Percentiles rank a stretch among this genome's conserved stretches.
Evolutionary conservation across 2,113 vertebrate species (phyloP).

Genomic region (Bucco capensis): DNA sequence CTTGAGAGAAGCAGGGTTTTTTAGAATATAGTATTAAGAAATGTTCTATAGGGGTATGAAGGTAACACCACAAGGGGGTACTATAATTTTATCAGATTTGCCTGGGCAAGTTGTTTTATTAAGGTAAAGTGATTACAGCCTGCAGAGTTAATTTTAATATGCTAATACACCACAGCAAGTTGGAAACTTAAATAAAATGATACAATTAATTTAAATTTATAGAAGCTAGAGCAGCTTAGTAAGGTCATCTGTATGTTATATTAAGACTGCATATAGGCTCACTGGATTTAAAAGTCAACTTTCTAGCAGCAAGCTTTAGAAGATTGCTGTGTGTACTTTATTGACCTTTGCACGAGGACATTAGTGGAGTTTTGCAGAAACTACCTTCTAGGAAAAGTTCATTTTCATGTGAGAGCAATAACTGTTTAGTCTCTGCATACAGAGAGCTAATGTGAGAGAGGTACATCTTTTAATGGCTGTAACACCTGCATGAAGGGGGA

Average conservation of each 20-base stretch:
- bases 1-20: slow-evolving; percentile 49
- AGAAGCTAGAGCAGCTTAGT: slow-evolving; percentile 57
- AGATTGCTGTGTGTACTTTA: slow-evolving; percentile 9
- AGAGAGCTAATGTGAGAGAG: not conserved
- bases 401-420: slow-evolving; percentile 2
- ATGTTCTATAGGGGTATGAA: slow-evolving; percentile 67
- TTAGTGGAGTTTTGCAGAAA: not conserved
- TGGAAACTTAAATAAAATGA: slow-evolving; percentile 72
- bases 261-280: slow-evolving; percentile 32
- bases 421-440: not conserved
- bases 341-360: slow-evolving; percentile 48
- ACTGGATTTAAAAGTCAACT: slow-evolving; percentile 40
- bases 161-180: slow-evolving; percentile 72
- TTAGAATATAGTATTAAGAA: slow-evolving; percentile 50
- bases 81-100: slow-evolving; percentile 75
- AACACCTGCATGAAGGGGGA: not conserved
- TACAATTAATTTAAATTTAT: slow-evolving; percentile 73
- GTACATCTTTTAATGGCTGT: not conserved
- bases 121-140: slow-evolving; percentile 73
- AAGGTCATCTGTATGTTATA: slow-evolving; percentile 70
- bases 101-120: slow-evolving; percentile 69
- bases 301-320: slow-evolving; percentile 35
- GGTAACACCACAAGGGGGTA: slow-evolving; percentile 74
- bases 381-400: not conserved
- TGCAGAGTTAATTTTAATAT: slow-evolving; percentile 78